Base-by-base conservation (phyloP, 1,140 invertebrate genomes). In the Drosophila orena region DNA sequence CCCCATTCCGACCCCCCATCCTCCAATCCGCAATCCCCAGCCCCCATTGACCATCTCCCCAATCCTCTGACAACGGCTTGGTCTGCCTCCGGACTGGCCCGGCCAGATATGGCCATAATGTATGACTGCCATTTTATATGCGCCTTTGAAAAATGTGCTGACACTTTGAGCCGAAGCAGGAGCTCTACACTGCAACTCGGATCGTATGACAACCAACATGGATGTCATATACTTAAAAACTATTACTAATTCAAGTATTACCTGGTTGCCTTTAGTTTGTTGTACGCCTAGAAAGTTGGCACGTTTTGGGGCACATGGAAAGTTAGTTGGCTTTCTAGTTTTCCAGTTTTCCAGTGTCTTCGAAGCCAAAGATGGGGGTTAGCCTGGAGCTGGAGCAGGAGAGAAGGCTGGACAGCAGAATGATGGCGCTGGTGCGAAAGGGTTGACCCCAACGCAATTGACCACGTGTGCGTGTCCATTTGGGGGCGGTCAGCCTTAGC, bases 111-210 rank as follows among this genome's bases (percentile, higher is more conserved):
- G 85, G 85, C 62, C 85, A 79, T 89, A 90, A 89, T 89, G 85
- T 89, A 89, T 89, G 85, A 89, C 85, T 90, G 85, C 85, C 81
- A 89, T 89, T 89, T 89, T 90, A 90, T 85, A 89, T 90, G 77
- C 77, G 79, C 81, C 84, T 89, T 89, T 89, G 84, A 89, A 89
- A 89, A 89, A 89, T 89, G 84, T 89, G 77, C 84, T 88, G 83
- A 89, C 83, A 88, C 84, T 88, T 84, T 50, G 75, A 72, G 83
- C 57, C 38, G 58, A 44, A 75, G 52, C 71, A 59, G 62, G 44
- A 58, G 59, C 8, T 1, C 4, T 4, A 7, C 64, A 68, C 64
- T 65, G 37, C 7, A 3, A 24, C 20, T 35, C 3, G 4, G 11
- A 17, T 0, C 3, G 40, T 11, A 30, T 7, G 27, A 7, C 6